Conservation (phyloP, 2,797 vertebrate genomes). For the Danio kyathit region DNA sequence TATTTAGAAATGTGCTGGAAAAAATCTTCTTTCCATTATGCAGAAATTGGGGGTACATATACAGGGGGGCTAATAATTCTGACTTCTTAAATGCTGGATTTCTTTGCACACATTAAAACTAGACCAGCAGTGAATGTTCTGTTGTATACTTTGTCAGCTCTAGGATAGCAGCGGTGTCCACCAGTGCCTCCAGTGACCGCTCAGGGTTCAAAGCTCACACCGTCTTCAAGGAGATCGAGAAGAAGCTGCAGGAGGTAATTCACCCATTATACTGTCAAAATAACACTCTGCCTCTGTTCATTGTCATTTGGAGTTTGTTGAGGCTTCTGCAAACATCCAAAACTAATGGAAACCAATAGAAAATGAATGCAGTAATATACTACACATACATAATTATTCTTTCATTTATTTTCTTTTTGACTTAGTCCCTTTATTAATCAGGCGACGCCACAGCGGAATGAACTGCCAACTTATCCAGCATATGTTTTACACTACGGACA, state of each 20-base stretch:
- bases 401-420: too few relatives aligned
- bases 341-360: neutral
- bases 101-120: neutral
- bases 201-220: constrained; percentile 87
- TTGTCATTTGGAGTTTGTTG: neutral
- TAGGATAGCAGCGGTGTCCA: constrained; percentile 74
- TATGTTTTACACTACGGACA: too few relatives aligned
- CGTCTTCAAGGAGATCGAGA: constrained; percentile 94
- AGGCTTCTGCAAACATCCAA: neutral
- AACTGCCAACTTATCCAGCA: too few relatives aligned
- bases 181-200: constrained; percentile 73
- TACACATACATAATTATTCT: too few relatives aligned
- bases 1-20: too few relatives aligned
- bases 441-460: too few relatives aligned
- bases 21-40: too few relatives aligned
- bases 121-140: neutral
- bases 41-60: too few relatives aligned
- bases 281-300: neutral
- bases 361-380: too few relatives aligned
- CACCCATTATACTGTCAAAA: neutral
- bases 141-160: constrained; percentile 68
- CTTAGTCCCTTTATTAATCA: too few relatives aligned
- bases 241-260: constrained; percentile 87
- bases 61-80: too few relatives aligned
- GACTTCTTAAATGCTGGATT: neutral